Percentiles rank a stretch among this genome's conserved stretches.
Evolutionary conservation across 2,113 vertebrate genomes (phyloP).

Genomic region (Tyto alba): DNA sequence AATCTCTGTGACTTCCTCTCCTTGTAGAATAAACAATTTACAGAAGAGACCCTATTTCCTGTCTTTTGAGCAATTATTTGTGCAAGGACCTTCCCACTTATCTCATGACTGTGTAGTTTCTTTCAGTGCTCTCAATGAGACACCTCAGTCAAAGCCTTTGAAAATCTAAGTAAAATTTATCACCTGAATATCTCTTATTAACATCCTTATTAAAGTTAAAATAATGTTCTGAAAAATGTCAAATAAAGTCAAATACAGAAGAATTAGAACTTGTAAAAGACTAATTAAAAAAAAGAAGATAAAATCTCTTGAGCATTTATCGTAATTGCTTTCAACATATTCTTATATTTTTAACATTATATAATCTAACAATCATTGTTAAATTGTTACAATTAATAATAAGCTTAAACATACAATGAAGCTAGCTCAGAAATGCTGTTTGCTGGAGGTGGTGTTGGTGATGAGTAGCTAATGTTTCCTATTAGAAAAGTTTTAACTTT

Average conservation of each 20-base stretch:
- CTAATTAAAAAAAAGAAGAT: not conserved
- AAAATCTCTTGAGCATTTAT: not conserved
- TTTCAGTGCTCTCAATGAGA: not conserved
- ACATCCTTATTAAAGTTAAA: not conserved
- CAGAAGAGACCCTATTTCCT: not conserved
- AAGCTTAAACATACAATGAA: not conserved
- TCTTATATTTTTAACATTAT: not conserved
- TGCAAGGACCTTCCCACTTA: not conserved
- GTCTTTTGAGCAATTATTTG: not conserved
- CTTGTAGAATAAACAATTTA: not conserved
- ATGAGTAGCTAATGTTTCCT: not conserved
- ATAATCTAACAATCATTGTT: not conserved
- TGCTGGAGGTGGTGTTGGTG: rapidly evolving
- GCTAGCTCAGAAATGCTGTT: not conserved
- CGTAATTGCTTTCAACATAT: not conserved
- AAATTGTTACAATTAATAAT: not conserved
- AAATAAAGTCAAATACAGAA: not conserved
- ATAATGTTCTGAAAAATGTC: not conserved
- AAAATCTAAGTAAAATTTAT: not conserved
- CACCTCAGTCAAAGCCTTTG: not conserved
- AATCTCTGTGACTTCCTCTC: not conserved
- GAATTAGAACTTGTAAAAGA: not conserved
- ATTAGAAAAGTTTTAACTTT: not conserved
- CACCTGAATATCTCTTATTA: not conserved
- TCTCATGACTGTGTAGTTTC: not conserved